Evolutionary conservation across 2,797 vertebrate species (phyloP).

Genomic region (Sebastes paucispinis): DNA sequence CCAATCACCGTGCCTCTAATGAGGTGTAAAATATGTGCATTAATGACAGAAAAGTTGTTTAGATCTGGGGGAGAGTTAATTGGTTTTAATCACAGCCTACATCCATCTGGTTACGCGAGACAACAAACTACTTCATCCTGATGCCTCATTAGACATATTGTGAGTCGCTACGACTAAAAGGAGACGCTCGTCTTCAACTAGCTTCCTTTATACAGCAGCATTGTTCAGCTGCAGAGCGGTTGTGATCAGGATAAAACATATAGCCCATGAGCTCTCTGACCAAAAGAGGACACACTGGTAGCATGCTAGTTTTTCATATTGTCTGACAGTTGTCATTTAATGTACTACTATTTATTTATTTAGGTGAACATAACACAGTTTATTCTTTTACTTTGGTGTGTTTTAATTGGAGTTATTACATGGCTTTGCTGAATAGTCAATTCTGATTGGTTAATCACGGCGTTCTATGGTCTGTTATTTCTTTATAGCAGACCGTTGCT

Average conservation of each 20-base stretch:
- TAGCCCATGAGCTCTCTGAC: background rate
- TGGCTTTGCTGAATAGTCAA: too few species aligned
- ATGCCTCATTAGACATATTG: constrained; percentile 89
- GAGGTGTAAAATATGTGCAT: constrained; percentile 90
- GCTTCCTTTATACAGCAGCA: background rate
- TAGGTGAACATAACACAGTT: too few species aligned
- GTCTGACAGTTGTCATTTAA: too few species aligned
- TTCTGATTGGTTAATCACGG: too few species aligned
- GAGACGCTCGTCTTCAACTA: constrained; percentile 32
- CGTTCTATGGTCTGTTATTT: too few species aligned
- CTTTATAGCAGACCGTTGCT: too few species aligned
- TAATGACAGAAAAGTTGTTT: constrained; percentile 93
- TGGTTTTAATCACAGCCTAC: constrained; percentile 93
- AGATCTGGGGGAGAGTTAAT: constrained; percentile 92
- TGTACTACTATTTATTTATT: too few species aligned
- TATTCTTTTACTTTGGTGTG: too few species aligned
- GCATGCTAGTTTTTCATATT: background rate
- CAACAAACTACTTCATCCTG: constrained; percentile 92
- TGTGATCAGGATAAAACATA: background rate
- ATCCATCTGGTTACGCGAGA: constrained; percentile 93
- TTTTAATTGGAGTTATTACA: too few species aligned
- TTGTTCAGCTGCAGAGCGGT: background rate
- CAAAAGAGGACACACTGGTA: background rate
- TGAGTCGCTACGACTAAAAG: constrained; percentile 80
- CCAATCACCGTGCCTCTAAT: constrained; percentile 84